Base-by-base conservation (phyloP, 2,888 invertebrate genomes). In the Diarsia rubi region DNA sequence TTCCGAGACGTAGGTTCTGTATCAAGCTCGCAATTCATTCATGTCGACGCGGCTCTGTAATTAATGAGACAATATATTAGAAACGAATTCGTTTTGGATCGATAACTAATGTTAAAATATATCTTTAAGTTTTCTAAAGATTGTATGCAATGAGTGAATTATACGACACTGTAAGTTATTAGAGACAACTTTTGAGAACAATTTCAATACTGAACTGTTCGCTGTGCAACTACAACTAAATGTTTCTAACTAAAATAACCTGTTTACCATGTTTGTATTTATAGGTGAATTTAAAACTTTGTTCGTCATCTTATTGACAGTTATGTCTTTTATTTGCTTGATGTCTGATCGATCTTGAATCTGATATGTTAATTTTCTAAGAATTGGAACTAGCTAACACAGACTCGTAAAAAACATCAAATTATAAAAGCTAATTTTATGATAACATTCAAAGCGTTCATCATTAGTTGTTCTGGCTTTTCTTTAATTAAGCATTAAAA, bases 21-120 rank as follows among this genome's bases (percentile, higher is more conserved):
- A 90, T 90, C 90, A 88, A 88, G 86, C 89, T 90, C 89, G 91
- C 93, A 92, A 93, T 92, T 92, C 91, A 91, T 92, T 92, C 91
- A 88, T 88, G 90, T 92, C 91, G 91, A 90, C 87, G 88, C 86
- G 88, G 88, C 88, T 89, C 90, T 90, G 88, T 94, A 92, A 94
- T 93, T 93, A 94, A 94, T 94, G 93, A 93, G 90, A 89, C 91
- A 89, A 92, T 92, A 93, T 92, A 93, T 94, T 93, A 92, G 89
- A 89, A 91, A 89, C 88, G 88, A 91, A 93, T 94, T 93, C 92
- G 92, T 93, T 93, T 92, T 89, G 92, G 92, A 90, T 92, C 91
- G 90, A 88, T 91, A 89, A 88, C 87, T 88, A 89, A 88, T 88
- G 87, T 87, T 90, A 77, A 87, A 88, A 89, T 91, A 90, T 91